These are phyloP conservation scores for Lottia scabra DNA, from an alignment of 2,888 invertebrate species.

Conservation along the genomic window DNA sequence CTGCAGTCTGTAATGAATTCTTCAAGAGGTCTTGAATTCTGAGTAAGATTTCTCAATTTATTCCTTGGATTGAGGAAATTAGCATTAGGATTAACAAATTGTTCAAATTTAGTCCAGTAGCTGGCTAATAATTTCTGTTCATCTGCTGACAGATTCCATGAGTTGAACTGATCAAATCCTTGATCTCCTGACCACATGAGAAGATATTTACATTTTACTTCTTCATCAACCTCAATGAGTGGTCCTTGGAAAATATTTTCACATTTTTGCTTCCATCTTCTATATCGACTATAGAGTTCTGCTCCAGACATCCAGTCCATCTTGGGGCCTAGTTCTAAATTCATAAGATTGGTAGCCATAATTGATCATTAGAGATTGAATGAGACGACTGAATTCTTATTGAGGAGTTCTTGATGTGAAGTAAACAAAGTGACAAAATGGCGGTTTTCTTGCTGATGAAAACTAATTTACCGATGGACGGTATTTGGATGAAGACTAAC, in stretches of 20 bases:
- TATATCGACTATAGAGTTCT: not conserved
- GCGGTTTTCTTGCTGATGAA: not conserved
- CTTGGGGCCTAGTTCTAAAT: not conserved
- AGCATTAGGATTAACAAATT: not conserved
- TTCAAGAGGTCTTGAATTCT: not conserved
- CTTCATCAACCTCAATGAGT: not conserved
- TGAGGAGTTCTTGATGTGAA: too few relatives aligned
- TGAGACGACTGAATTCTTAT: too few relatives aligned
- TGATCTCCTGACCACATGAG: not conserved
- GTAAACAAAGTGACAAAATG: not conserved
- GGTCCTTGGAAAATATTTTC: not conserved
- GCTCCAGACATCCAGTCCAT: not conserved
- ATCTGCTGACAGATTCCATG: not conserved
- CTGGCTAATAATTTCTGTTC: not conserved
- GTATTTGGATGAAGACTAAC: not conserved
- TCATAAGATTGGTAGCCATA: not conserved
- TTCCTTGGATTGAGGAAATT: not conserved
- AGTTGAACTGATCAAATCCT: not conserved
- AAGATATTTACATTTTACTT: not conserved
- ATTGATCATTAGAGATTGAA: not conserved
- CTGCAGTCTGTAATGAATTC: not conserved
- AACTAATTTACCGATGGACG: not conserved
- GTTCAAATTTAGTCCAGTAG: not conserved
- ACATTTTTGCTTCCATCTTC: not conserved
- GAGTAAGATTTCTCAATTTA: not conserved